A percentile compares a stretch with the other conserved stretches of the same genome.
These are phyloP conservation scores for Pseudocheirus occidentalis DNA, from an alignment of 2,797 vertebrate genomes.

Conservation along the genomic window DNA sequence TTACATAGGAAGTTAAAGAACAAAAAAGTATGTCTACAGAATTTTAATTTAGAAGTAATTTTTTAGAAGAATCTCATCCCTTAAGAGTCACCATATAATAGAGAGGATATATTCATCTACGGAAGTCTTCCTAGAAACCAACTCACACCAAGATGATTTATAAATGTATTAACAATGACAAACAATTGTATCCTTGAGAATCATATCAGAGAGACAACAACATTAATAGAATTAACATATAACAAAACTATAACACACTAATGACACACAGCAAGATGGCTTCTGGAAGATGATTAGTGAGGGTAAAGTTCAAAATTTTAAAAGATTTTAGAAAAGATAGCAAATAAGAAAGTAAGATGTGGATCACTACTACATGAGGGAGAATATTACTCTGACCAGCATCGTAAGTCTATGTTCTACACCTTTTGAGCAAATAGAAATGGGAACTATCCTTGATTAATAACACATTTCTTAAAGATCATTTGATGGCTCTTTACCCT, in stretches of 20 bases:
- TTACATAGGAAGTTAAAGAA: background rate
- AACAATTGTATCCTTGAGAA: background rate
- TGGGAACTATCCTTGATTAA: background rate
- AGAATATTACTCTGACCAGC: background rate
- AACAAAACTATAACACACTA: constrained; percentile 20
- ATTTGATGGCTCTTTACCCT: background rate
- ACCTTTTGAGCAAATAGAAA: background rate
- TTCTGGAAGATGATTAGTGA: background rate
- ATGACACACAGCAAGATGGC: constrained; percentile 1
- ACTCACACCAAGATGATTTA: constrained; percentile 19
- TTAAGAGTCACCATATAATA: constrained; percentile 67
- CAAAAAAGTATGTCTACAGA: constrained; percentile 63
- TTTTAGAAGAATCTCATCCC: constrained; percentile 64
- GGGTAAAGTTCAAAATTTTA: background rate
- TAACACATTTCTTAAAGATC: background rate
- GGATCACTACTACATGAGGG: background rate
- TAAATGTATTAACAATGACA: background rate
- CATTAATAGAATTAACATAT: constrained; percentile 7
- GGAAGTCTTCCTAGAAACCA: constrained; percentile 63
- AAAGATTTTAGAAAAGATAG: background rate
- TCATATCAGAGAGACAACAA: constrained; percentile 12
- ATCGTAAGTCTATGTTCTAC: background rate
- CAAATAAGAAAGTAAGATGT: background rate
- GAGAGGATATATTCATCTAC: constrained; percentile 51
- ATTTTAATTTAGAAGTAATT: constrained; percentile 73